Base-by-base conservation (phyloP, 2,113 vertebrate species). In the Cyprinodon brontotheroides region DNA sequence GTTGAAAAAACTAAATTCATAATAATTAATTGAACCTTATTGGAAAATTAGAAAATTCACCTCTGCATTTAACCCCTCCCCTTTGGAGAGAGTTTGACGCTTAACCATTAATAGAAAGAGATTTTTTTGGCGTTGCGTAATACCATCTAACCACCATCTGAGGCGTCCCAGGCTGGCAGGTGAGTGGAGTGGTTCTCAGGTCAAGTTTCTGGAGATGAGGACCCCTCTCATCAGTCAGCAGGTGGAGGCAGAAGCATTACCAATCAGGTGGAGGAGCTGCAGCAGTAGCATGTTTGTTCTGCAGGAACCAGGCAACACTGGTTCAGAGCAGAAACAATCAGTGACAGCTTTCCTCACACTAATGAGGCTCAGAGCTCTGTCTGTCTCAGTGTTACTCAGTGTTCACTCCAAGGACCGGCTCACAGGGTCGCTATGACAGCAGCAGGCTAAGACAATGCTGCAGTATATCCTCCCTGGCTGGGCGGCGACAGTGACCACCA, bases 371-470 rank as follows among this genome's bases (percentile, higher is more conserved):
- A 13, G 63, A 40, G 62, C 65, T 73, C 61, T 61, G 78, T 45
- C 71, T 65, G 70, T 71, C 40, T 59, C 66, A 81, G 73, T 77
- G 79, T 84, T 61, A 88, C 65, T 36, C 86, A 29, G 29, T 80
- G 87, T 81, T 86, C 79, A 83, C 79, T 78, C 65, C 2, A 75
- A 39, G 40, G 15, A 69, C 72, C 86, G 74, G 86, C 88, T 84
- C 86, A 87, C 74, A 81, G 84, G 47, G 76, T 89, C 74, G 88
- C 83, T 86, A 74, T 77, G 78, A 78, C 78, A 72, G 91, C 78
- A 48, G 39, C 59, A 53, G 72, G 47, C n/a, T 12, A 66, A 75
- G 48, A 94, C 93, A 94, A 94, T 87, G 87, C 85, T 53, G 10
- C 2, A 65, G 83, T 92, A 83, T 94, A 86, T 91, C 37, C 84